Conservation (phyloP, 2,113 vertebrate genomes). For the Leucoraja erinaceus region DNA sequence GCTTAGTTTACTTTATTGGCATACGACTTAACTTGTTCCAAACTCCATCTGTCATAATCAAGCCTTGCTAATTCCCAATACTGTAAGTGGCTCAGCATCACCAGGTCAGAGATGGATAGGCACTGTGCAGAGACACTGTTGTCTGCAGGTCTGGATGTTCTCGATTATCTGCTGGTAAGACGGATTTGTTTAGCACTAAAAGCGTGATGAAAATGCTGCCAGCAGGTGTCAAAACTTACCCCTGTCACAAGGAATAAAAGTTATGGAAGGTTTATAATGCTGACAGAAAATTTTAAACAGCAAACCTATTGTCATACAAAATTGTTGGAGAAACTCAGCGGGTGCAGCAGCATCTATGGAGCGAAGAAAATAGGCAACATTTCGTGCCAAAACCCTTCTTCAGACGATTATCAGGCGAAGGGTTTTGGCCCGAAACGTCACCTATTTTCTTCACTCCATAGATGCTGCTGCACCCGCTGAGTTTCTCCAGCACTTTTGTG, state of each 20-base stretch:
- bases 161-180: constrained; percentile 9
- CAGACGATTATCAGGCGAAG: too few species aligned
- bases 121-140: not conserved
- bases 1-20: constrained; percentile 2
- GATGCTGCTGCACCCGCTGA: too few species aligned
- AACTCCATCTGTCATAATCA: constrained; percentile 32
- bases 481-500: too few species aligned
- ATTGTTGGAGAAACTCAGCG: too few species aligned
- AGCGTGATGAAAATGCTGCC: not conserved
- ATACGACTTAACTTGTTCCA: constrained; percentile 19
- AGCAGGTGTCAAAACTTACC: not conserved
- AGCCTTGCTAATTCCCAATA: constrained; percentile 20
- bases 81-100: not conserved
- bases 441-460: too few species aligned
- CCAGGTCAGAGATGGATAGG: not conserved
- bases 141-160: constrained; percentile 4
- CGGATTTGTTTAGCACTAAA: constrained; percentile 22
- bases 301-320: not conserved
- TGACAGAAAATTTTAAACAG: not conserved
- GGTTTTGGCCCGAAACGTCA: too few species aligned
- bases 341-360: too few species aligned
- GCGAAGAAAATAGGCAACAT: too few species aligned
- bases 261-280: not conserved
- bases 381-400: too few species aligned
- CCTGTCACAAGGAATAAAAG: too few species aligned